Evolutionary conservation across 1,140 invertebrate genomes (phyloP), one percentile per base, ranked within the genome.

Genomic region (Drosophila jambulina): DNA sequence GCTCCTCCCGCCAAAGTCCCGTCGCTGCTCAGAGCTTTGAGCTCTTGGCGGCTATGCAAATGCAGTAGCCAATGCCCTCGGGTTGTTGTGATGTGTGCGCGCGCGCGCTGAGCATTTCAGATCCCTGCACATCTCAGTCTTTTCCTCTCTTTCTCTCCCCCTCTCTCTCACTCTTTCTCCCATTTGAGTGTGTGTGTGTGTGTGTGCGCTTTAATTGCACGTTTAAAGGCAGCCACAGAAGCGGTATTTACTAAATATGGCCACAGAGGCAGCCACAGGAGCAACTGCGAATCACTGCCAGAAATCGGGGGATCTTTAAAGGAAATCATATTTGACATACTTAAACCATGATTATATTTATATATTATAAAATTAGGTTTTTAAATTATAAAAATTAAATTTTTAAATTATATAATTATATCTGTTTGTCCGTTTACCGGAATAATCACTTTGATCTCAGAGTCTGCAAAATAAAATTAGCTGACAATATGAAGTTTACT

Each of bases 41-140:
- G 78, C 57, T 82, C 74, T 78, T 72, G 78, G 85, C 82, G 70
- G 83, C 82, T 91, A 91, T 91, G 90, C 90, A 91, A 91, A 91
- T 91, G 88, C 88, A 91, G 88, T 91, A 91, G 88, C 88, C 88
- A 91, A 91, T 91, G 90, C 90, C 88, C 88, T 91, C 90, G 79
- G 88, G 88, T 91, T 91, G 88, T 91, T 91, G 88, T 91, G 87
- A 91, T 91, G 86, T 85, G 86, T 65, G 72, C 78, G 85, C 75
- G 85, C 85, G 83, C 85, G 84, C 77, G 76, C 65, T 49, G 68
- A 62, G 62, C 60, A 62, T 51, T 64, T 59, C 74, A 56, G 45
- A 68, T 54, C 38, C 72, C 48, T 48, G 49, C 51, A 42, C 60
- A 48, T 45, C 61, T 49, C 34, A 17, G 38, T 42, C 40, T 29